Base-by-base conservation (phyloP, 2,113 vertebrate genomes). In the Egretta garzetta region DNA sequence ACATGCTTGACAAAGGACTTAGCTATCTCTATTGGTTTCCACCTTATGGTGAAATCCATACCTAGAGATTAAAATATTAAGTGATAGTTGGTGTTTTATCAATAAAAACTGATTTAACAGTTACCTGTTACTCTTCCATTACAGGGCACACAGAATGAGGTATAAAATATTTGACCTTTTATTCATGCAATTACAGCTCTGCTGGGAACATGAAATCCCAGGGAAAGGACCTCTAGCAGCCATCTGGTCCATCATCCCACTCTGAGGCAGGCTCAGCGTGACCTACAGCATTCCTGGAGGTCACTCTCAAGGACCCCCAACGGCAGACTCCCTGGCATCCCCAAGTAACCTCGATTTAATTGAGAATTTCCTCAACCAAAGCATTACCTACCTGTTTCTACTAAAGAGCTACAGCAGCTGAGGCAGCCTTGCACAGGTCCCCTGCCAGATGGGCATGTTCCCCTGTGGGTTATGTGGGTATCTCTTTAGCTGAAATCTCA, bases 161-260 rank as follows among this genome's bases (percentile, higher is more conserved):
- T 91, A 67, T 85, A 89, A 87, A 96, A 64, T 11, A 20, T 72
- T 74, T 96, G 73, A 95, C 76, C 68, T 89, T 93, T 90, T 37
- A 21, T 60, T 91, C 0, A 0, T 43, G n/a, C 74, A 77, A 47
- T 80, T 85, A 75, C 24, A 87, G 30, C 66, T 94, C 66, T 96
- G 17, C 58, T 87, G 86, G 84, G 86, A 84, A 14, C 7, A 10
- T 9, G 39, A 82, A 96, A 85, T 85, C 52, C 87, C 84, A 76
- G 58, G 56, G 70, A 95, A 95, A 67, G 33, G 77, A 96, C 33
- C 28, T 87, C 86, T 95, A 43, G 41, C 80, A 81, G 37, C 81
- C 64, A 59, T 83, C 60, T 80, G 66, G 56, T 85, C 43, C 66
- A 14, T 89, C 74, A 27, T 39, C 64, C 60, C 75, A 56, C 60